A percentile compares a stretch with the other conserved stretches of the same genome.
Conservation (phyloP, 2,888 invertebrate genomes). For the Carterocephalus palaemon region DNA sequence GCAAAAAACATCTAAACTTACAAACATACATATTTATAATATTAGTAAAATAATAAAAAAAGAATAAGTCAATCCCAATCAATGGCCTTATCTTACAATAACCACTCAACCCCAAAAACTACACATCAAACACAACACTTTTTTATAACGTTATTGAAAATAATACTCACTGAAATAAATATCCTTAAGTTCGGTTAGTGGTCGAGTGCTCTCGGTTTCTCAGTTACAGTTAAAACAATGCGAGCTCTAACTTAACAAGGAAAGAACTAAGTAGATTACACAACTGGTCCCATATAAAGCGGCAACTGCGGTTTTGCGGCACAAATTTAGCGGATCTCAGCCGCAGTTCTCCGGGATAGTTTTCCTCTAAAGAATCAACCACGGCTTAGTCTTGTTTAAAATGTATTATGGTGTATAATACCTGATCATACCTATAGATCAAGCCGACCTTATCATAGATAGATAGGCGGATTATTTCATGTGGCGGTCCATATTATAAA, state of each 20-base stretch:
- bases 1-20: too few relatives aligned
- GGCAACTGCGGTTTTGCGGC: slow-evolving; percentile 29
- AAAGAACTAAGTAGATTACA: slow-evolving; percentile 31
- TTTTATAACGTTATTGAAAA: background rate
- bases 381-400: background rate
- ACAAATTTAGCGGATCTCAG: slow-evolving; percentile 17
- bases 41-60: too few relatives aligned
- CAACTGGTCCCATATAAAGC: slow-evolving; percentile 32
- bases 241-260: slow-evolving; percentile 24
- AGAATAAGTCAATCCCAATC: too few relatives aligned
- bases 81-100: too few relatives aligned
- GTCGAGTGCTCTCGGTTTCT: slow-evolving; percentile 19
- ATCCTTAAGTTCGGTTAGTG: slow-evolving; percentile 6
- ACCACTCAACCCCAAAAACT: too few relatives aligned
- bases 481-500: too few relatives aligned
- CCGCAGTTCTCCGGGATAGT: background rate
- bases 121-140: background rate
- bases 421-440: too few relatives aligned
- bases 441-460: too few relatives aligned
- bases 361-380: background rate
- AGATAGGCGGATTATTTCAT: too few relatives aligned
- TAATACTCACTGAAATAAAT: slow-evolving; percentile 6
- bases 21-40: too few relatives aligned
- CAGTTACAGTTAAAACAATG: slow-evolving; percentile 18
- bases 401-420: background rate